Base-by-base conservation (phyloP, 2,797 vertebrate genomes). In the Danionella dracula region DNA sequence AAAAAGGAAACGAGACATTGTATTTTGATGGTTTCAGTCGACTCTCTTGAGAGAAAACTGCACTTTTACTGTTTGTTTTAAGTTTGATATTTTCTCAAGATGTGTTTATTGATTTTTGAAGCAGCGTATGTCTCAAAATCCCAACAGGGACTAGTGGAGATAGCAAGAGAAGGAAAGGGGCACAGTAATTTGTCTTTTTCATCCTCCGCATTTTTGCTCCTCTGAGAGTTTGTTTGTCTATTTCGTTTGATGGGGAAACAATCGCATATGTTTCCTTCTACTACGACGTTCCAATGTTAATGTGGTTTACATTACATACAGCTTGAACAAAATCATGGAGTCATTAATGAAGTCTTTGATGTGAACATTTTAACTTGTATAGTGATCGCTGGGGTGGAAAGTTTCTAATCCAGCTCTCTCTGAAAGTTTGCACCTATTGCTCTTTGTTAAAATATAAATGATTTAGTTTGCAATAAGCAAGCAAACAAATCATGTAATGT, bases 21-120 rank as follows among this genome's bases (percentile, higher is more conserved):
- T 60, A 41, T 29, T 23, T 19, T 56, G 54, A 53, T 16, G 40
- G 44, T 54, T 68, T 64, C 56, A 46, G 55, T 42, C 31, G 12
- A 31, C 34, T 50, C 74, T 70, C 72, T 2, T 10, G 72, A 67
- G 72, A 61, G 31, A 13, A 41, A 20, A 17, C 41, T 23, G 35
- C 19, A 19, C 35, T 66, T 57, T 63, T 38, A 57, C 54, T 66
- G 71, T 75, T 74, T 76, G 73, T 76, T 77, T 74, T 67, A 66
- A 44, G 63, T 68, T 74, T 72, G 68, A 70, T 73, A 69, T 73
- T 70, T 77, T 65, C 40, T 66, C 29, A 50, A 45, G 55, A 63
- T 57, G 41, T 44, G 35, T 63, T 69, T 74, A 48, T 56, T 74
- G 75, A 73, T 72, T 69, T 75, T 74, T 70, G 71, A 63, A 46